phyloP scores from a whole-genome alignment of 2,888 invertebrate species.

The Lochmaea capreae region DNA sequence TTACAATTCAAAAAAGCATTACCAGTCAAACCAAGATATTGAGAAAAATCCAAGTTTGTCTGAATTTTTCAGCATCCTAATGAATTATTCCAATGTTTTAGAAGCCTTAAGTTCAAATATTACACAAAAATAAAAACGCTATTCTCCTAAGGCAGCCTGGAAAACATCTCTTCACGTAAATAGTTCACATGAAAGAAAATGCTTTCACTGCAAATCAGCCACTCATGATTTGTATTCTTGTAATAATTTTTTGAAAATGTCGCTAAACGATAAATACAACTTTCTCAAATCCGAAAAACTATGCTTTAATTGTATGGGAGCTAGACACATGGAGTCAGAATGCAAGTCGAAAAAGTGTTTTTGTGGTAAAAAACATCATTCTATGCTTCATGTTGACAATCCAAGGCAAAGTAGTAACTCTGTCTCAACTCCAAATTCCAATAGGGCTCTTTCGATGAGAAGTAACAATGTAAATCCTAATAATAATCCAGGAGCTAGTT shows the following conservation, averaged over 20 bases:
- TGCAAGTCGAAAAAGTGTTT: conserved; percentile 1
- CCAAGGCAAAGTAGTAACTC: not conserved
- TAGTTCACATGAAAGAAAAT: not conserved
- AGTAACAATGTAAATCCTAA: not conserved
- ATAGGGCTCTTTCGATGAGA: not conserved
- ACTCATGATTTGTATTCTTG: not conserved
- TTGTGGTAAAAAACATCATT: not conserved
- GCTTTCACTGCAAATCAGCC: not conserved
- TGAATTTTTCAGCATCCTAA: not conserved
- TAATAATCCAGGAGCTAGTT: not conserved
- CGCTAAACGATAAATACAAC: not conserved
- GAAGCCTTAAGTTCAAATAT: too few relatives aligned
- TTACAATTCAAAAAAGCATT: not conserved
- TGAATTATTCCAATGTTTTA: too few relatives aligned
- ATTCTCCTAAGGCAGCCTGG: not conserved
- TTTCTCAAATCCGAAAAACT: not conserved
- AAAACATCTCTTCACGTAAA: not conserved
- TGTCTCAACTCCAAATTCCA: not conserved
- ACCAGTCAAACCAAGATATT: conserved; percentile 11
- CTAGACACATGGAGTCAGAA: not conserved
- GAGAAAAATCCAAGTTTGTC: not conserved
- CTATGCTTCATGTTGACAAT: not conserved
- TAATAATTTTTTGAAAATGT: too few relatives aligned
- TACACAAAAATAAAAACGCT: not conserved
- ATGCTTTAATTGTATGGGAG: not conserved